Evolutionary conservation across 2,888 invertebrate genomes (phyloP).

Genomic region (Ceraclea dissimilis): DNA sequence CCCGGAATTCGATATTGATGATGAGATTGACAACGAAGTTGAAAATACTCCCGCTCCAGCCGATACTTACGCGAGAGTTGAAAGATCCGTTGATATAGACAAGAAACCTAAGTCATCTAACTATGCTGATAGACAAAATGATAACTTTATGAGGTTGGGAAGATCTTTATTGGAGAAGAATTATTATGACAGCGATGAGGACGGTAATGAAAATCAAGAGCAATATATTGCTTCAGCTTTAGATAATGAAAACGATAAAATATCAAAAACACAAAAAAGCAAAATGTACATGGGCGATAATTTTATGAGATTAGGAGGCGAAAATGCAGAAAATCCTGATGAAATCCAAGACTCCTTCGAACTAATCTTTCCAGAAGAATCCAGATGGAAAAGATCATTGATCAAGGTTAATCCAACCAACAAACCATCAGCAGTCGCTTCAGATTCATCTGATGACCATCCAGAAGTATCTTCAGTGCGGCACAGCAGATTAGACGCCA

Average conservation of each 20-base stretch:
- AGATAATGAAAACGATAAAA: slow-evolving; percentile 6
- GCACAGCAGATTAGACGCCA: slow-evolving; percentile 4
- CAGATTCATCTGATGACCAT: background rate
- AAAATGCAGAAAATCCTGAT: slow-evolving; percentile 10
- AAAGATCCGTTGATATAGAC: slow-evolving; percentile 14
- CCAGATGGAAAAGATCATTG: slow-evolving; percentile 22
- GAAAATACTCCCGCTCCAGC: slow-evolving; percentile 9
- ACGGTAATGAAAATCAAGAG: background rate
- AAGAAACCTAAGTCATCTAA: slow-evolving; percentile 7
- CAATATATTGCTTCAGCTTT: background rate
- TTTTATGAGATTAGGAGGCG: slow-evolving; percentile 15
- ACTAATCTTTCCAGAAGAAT: slow-evolving; percentile 19
- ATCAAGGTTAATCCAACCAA: background rate
- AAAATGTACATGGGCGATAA: slow-evolving; percentile 19
- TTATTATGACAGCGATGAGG: slow-evolving; percentile 13
- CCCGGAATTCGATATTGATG: slow-evolving; percentile 3
- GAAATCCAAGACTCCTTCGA: slow-evolving; percentile 16
- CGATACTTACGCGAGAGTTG: slow-evolving; percentile 10
- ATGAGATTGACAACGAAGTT: slow-evolving; percentile 11
- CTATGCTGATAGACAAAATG: slow-evolving; percentile 19
- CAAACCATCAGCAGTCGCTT: background rate
- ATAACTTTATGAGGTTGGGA: slow-evolving; percentile 24
- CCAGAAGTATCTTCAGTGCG: slow-evolving; percentile 1
- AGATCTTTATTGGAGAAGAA: slow-evolving; percentile 13
- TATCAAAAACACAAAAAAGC: slow-evolving; percentile 5